Conservation (phyloP, 1,140 invertebrate genomes). For the Oreohelix idahoensis region DNA sequence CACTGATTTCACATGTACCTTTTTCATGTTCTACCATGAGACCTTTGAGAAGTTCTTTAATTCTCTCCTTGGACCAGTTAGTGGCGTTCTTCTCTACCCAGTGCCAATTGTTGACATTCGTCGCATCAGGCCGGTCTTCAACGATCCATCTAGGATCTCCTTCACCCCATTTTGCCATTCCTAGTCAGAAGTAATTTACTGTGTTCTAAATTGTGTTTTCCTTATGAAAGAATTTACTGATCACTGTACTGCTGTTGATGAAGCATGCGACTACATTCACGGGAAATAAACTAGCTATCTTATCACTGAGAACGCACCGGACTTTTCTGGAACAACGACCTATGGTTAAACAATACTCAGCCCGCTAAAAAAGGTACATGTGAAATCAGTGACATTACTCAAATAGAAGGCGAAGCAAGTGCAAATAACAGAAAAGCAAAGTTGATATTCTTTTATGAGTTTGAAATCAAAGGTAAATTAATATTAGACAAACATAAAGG, state of each 20-base stretch:
- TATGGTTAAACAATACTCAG: too few species aligned
- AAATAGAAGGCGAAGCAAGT: slow-evolving; percentile 92
- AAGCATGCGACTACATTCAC: not conserved
- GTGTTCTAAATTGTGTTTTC: not conserved
- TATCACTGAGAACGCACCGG: not conserved
- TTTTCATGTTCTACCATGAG: slow-evolving; percentile 75
- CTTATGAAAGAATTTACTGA: not conserved
- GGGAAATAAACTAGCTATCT: not conserved
- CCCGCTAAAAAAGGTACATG: slow-evolving; percentile 77
- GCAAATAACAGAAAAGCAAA: slow-evolving; percentile 99
- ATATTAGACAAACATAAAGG: too few species aligned
- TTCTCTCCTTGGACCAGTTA: slow-evolving; percentile 93
- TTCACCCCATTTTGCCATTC: slow-evolving; percentile 99
- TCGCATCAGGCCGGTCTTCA: slow-evolving; percentile 97
- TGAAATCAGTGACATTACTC: slow-evolving; percentile 85
- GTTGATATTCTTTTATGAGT: slow-evolving; percentile 99
- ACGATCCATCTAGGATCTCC: slow-evolving; percentile 99
- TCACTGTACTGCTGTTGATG: not conserved
- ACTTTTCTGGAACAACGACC: slow-evolving; percentile 26
- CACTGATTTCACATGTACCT: slow-evolving; percentile 80
- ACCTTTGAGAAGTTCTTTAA: slow-evolving; percentile 86
- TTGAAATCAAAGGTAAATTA: slow-evolving; percentile 79
- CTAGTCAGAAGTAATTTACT: not conserved
- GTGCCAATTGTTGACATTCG: slow-evolving; percentile 99
- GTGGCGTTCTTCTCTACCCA: slow-evolving; percentile 99